Percentiles rank a stretch among this genome's conserved stretches.
Conservation (phyloP, 2,797 vertebrate genomes). For the Brachyalestes nurse region DNA sequence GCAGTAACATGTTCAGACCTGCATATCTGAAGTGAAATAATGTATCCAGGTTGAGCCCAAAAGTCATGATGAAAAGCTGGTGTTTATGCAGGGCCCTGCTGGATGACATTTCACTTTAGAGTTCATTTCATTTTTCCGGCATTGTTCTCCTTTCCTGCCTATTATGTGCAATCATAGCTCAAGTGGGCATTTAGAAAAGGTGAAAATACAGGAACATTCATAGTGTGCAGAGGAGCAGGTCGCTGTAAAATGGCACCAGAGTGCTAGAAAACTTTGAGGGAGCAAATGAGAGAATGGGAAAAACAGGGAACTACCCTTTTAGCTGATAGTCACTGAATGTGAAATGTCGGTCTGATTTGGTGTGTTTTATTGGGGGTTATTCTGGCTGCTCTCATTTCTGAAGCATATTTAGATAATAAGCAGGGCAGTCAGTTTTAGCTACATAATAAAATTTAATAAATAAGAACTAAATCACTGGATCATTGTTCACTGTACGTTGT, state of each 20-base stretch:
- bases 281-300: neutral
- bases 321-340: neutral
- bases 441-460: too few relatives aligned
- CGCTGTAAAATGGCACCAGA: neutral
- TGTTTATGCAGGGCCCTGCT: conserved; percentile 16
- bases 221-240: neutral
- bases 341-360: neutral
- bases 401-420: too few relatives aligned
- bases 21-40: neutral
- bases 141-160: conserved; percentile 13
- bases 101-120: conserved; percentile 27
- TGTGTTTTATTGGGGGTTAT: neutral
- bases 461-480: too few relatives aligned
- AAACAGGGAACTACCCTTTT: neutral
- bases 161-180: neutral
- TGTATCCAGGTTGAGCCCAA: conserved; percentile 2
- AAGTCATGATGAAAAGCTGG: neutral
- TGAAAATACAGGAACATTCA: neutral
- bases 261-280: neutral
- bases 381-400: too few relatives aligned
- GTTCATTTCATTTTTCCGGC: conserved; percentile 7
- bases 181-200: conserved; percentile 20
- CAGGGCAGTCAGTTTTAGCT: too few relatives aligned
- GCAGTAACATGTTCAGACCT: neutral
- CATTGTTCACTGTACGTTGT: too few relatives aligned